These are phyloP conservation scores for Callyntrura sp. DNA, from an alignment of 2,888 invertebrate genomes.

Conservation along the genomic window DNA sequence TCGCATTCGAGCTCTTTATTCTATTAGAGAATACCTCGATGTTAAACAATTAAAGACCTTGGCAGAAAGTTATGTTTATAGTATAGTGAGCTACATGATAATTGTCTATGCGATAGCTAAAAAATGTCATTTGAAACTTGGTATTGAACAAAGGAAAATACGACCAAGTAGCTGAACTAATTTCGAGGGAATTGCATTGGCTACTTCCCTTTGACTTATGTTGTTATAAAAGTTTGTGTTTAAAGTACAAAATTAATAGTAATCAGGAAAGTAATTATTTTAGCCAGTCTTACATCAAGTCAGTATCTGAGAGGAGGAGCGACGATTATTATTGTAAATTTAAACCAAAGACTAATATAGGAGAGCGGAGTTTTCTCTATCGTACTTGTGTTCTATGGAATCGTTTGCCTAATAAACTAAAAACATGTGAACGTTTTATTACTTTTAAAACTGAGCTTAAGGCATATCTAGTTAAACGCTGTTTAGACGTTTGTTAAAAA, in stretches of 20 bases:
- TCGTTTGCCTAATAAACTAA: too few relatives aligned
- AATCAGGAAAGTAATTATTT: not conserved
- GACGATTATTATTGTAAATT: too few relatives aligned
- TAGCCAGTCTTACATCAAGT: too few relatives aligned
- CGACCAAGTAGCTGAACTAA: not conserved
- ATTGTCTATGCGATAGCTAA: not conserved
- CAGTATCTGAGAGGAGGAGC: too few relatives aligned
- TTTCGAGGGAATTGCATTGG: not conserved
- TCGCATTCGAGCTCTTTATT: slow-evolving; percentile 21
- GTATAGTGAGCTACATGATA: slow-evolving; percentile 32
- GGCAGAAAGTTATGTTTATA: not conserved
- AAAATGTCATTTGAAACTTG: not conserved
- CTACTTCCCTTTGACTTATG: not conserved
- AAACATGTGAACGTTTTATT: too few relatives aligned
- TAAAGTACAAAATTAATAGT: slow-evolving; percentile 21
- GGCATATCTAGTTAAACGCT: too few relatives aligned
- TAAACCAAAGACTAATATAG: too few relatives aligned
- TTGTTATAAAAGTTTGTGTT: not conserved
- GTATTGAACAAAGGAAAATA: not conserved
- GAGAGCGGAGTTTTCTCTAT: too few relatives aligned
- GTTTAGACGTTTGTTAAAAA: too few relatives aligned
- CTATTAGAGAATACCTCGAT: not conserved
- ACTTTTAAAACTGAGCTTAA: too few relatives aligned
- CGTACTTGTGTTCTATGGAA: too few relatives aligned
- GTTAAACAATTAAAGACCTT: not conserved